Percentiles rank a stretch among this genome's conserved stretches.
phyloP scores from a whole-genome alignment of 2,797 vertebrate genomes.

The Megalops cyprinoides region DNA sequence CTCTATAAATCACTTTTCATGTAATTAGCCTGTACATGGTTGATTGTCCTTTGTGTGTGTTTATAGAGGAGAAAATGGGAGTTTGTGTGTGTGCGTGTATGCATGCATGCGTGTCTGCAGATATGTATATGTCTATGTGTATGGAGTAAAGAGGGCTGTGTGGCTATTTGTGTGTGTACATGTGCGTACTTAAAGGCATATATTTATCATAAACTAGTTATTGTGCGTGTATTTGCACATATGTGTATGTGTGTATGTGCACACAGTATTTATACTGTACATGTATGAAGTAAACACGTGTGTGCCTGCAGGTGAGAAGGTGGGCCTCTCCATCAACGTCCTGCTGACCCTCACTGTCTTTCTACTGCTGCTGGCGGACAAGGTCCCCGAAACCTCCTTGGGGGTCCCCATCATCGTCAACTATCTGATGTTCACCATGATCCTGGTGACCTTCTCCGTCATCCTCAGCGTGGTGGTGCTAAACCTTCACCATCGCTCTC shows the following conservation, averaged over 20 bases:
- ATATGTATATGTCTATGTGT: background rate
- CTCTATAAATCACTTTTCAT: background rate
- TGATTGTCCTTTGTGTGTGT: constrained; percentile 14
- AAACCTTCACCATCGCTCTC: constrained; percentile 88
- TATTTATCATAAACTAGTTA: no score
- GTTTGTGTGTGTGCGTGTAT: background rate
- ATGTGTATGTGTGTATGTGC: constrained; percentile 10
- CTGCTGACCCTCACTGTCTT: constrained; percentile 93
- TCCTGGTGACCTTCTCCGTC: constrained; percentile 88
- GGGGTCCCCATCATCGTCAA: constrained; percentile 89
- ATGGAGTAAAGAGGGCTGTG: background rate
- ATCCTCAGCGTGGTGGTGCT: constrained; percentile 90
- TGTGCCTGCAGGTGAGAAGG: constrained; percentile 83
- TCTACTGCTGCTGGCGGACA: constrained; percentile 89
- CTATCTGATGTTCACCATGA: constrained; percentile 92
- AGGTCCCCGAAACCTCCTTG: constrained; percentile 89
- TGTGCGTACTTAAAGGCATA: no score
- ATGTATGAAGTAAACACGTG: background rate
- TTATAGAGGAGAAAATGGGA: background rate
- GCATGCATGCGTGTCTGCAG: background rate
- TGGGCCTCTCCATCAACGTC: constrained; percentile 91
- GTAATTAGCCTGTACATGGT: background rate
- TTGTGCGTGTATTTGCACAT: background rate
- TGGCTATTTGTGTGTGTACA: constrained; percentile 8
- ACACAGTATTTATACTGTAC: background rate